Evolutionary conservation across 2,113 vertebrate genomes (phyloP), one percentile per base, ranked within the genome.

Genomic region (Atrichornis clamosus): DNA sequence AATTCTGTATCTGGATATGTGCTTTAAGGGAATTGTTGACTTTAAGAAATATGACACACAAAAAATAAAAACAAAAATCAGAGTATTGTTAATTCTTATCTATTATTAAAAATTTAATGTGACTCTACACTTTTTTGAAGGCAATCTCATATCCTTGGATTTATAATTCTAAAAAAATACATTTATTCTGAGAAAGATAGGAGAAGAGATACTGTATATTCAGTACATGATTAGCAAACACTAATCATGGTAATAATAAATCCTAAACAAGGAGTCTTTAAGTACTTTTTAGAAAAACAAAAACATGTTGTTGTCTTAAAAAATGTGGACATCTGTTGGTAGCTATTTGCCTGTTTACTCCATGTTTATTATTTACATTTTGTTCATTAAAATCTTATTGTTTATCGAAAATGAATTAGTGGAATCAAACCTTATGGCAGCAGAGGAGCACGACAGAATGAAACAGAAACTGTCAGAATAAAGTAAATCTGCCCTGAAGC

Each of bases 391-490:
- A 58, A 83, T 35, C 22, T 50, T 64, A 28, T 87, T 93, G 20
- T 83, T 83, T 86, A 60, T 89, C 68, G 77, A 82, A 95, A 91
- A 69, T 35, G 1, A 56, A 53, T 67, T 93, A 64, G 37, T 74
- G 39, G 84, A 87, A 86, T 16, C 13, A 60, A 85, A 53, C 20
- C 55, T 95, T 94, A 59, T 87, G 77, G 23, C 49, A 80, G 65
- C 17, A 69, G 69, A 74, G 14, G 37, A 69, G 35, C 23, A 65
- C 41, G 93, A 21, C 15, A 94, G n/a, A 94, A 84, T 64, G 59
- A 83, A 65, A 75, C 8, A 79, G 39, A 94, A 84, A 52, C 60
- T 78, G 39, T 82, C 75, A 93, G 46, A 87, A 95, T 37, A 87
- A 91, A 78, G 18, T 15, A 90, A 81, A 79, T 90, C 84, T 87